A percentile compares a stretch with the other conserved stretches of the same genome.
Evolutionary conservation across 2,888 invertebrate species (phyloP).

Genomic region (Aleiodes testaceus): DNA sequence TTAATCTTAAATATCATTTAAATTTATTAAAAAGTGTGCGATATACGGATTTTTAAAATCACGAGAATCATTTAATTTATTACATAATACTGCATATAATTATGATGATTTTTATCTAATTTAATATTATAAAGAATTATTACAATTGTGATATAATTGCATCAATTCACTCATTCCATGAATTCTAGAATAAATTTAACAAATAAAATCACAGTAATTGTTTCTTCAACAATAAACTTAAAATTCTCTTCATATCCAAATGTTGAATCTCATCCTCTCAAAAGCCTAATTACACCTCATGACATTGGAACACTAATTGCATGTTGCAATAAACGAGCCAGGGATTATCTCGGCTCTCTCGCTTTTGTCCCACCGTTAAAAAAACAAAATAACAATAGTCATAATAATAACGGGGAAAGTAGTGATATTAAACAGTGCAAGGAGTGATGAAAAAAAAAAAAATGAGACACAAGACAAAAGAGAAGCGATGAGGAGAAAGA

Average conservation of each 20-base stretch:
- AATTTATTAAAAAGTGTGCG: constrained; percentile 18
- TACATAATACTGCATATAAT: constrained; percentile 24
- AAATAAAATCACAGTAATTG: background rate
- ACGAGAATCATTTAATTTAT: background rate
- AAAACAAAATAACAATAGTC: background rate
- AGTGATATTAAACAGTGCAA: background rate
- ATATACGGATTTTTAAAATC: background rate
- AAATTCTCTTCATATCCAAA: background rate
- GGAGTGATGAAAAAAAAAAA: background rate
- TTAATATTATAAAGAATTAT: background rate
- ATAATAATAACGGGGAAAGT: constrained; percentile 3
- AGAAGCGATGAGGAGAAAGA: constrained; percentile 29
- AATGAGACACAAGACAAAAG: constrained; percentile 9
- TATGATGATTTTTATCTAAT: constrained; percentile 4
- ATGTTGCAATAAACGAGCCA: constrained; percentile 18
- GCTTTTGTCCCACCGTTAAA: background rate
- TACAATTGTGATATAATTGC: constrained; percentile 1
- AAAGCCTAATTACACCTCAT: background rate
- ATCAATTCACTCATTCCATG: constrained; percentile 5
- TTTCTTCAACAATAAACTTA: too few relatives aligned
- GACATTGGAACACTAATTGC: constrained; percentile 6
- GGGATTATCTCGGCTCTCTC: constrained; percentile 8
- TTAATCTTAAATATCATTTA: background rate
- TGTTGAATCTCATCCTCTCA: constrained; percentile 11
- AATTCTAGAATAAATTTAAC: background rate